A percentile compares a stretch with the other conserved stretches of the same genome.
Evolutionary conservation across 2,888 invertebrate genomes (phyloP).

Genomic region (Thumatha senex): DNA sequence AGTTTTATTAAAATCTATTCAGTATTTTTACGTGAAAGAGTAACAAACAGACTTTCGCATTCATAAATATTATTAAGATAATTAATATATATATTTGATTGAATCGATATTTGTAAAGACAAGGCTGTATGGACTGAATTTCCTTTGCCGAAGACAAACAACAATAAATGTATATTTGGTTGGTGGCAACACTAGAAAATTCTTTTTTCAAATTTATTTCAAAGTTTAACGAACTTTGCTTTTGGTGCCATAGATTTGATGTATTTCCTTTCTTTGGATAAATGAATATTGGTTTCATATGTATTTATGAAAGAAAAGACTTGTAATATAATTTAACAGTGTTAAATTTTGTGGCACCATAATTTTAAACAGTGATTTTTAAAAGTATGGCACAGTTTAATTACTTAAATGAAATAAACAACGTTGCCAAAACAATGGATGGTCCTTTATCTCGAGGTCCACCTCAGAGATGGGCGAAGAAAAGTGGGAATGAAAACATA

Average conservation of each 20-base stretch:
- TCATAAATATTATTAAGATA: too few relatives aligned
- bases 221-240: conserved; percentile 29
- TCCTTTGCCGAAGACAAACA: too few relatives aligned
- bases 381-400: conserved; percentile 89
- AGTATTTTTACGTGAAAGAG: too few relatives aligned
- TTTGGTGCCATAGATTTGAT: conserved; percentile 3
- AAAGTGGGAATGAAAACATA: conserved; percentile 85
- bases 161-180: too few relatives aligned
- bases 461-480: conserved; percentile 90
- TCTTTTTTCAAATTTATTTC: conserved; percentile 15
- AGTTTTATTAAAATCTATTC: too few relatives aligned
- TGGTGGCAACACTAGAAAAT: conserved; percentile 20
- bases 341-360: conserved; percentile 9
- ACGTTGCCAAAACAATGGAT: conserved; percentile 87
- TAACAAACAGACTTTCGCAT: too few relatives aligned
- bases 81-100: too few relatives aligned
- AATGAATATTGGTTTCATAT: conserved; percentile 24
- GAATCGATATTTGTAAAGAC: too few relatives aligned
- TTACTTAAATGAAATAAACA: conserved; percentile 91
- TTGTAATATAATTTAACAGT: conserved; percentile 18
- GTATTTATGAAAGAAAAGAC: conserved; percentile 22
- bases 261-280: conserved; percentile 25
- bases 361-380: conserved; percentile 17
- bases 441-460: conserved; percentile 91
- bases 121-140: too few relatives aligned